Percentiles rank a stretch among this genome's conserved stretches.
Evolutionary conservation across 2,113 vertebrate genomes (phyloP).

Genomic region (Columba janthina): DNA sequence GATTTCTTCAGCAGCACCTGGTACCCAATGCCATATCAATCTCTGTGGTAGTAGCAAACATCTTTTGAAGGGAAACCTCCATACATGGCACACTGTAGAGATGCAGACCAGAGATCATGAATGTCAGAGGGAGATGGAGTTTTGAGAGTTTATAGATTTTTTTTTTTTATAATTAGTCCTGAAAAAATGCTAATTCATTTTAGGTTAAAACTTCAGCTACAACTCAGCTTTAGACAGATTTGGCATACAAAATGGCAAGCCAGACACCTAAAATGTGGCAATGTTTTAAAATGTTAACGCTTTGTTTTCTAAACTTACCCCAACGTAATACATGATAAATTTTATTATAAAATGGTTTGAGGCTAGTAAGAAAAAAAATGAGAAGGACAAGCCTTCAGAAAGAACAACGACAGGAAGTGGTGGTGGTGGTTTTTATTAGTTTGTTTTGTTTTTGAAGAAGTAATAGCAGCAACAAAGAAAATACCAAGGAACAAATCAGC

Average conservation of each 20-base stretch:
- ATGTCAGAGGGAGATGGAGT: not conserved
- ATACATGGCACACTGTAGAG: not conserved
- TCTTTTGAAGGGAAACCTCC: not conserved
- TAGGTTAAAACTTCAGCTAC: not conserved
- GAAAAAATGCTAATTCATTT: not conserved
- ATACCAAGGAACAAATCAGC: not conserved
- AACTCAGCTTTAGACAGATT: not conserved
- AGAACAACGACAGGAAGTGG: not conserved
- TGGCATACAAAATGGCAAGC: not conserved
- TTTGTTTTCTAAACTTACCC: not conserved
- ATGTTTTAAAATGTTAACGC: not conserved
- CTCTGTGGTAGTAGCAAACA: fast-evolving
- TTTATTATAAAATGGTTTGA: not conserved
- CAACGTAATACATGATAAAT: not conserved
- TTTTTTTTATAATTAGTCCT: too few species aligned
- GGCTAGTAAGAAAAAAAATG: not conserved
- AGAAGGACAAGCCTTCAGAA: not conserved
- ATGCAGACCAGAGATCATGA: not conserved
- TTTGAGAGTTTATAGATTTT: not conserved
- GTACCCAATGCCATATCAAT: not conserved
- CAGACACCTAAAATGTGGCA: not conserved
- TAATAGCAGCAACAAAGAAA: not conserved
- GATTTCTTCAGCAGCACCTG: not conserved
- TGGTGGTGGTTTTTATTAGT: not conserved
- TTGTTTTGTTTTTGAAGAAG: not conserved